A percentile compares a stretch with the other conserved stretches of the same genome.
phyloP scores from a whole-genome alignment of 2,797 vertebrate genomes.

The Rhinogobio ventralis region DNA sequence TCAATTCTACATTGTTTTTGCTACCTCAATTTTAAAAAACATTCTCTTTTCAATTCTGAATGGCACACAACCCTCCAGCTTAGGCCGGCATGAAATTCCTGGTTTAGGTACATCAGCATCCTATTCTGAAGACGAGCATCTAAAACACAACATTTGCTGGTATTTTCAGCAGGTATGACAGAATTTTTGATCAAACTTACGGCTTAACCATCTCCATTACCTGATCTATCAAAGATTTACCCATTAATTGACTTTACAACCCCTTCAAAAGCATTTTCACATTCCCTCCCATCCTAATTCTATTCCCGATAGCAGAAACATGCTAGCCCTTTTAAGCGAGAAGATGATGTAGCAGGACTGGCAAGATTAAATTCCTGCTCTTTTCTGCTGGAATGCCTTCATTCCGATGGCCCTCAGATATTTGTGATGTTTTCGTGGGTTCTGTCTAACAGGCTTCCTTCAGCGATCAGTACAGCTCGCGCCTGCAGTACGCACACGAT shows the following conservation, averaged over 20 bases:
- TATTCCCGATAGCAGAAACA: constrained; percentile 5
- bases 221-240: not conserved
- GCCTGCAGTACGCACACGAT: constrained; percentile 29
- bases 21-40: not conserved
- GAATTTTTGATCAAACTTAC: not conserved
- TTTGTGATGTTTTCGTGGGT: constrained; percentile 24
- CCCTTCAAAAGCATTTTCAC: not conserved
- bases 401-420: constrained; percentile 11
- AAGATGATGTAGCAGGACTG: constrained; percentile 28
- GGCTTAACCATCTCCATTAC: not conserved
- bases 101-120: not conserved
- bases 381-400: constrained; percentile 45
- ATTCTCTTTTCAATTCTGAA: not conserved
- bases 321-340: not conserved
- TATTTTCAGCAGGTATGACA: not conserved
- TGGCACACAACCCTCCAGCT: not conserved
- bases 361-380: constrained; percentile 32
- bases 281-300: not conserved
- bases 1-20: not conserved
- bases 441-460: constrained; percentile 39
- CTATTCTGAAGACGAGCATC: not conserved
- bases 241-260: constrained; percentile 12
- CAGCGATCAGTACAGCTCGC: constrained; percentile 32
- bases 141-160: not conserved
- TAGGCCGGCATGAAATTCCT: not conserved